Percentiles rank a stretch among this genome's conserved stretches.
phyloP scores from a whole-genome alignment of 1,140 invertebrate genomes.

The Campoletis sonorensis region DNA sequence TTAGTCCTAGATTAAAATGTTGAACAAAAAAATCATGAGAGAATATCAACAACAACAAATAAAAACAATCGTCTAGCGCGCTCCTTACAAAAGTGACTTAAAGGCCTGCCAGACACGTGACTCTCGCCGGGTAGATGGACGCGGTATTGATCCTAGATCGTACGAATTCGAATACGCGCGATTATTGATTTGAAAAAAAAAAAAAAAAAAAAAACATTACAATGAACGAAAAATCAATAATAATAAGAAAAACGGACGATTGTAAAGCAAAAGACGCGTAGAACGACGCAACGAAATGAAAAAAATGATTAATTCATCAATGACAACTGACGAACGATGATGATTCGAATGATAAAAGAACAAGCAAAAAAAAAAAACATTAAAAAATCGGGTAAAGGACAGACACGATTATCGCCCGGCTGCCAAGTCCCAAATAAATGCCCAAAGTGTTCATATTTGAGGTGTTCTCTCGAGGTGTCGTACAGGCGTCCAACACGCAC shows the following conservation, averaged over 20 bases:
- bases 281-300: not conserved
- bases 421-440: conserved; percentile 68
- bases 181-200: too few species aligned
- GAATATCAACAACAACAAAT: conserved; percentile 32
- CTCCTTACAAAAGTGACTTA: conserved; percentile 59
- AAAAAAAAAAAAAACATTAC: not conserved
- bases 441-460: conserved; percentile 74
- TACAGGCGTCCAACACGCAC: conserved; percentile 58
- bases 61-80: conserved; percentile 36
- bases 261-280: conserved; percentile 1
- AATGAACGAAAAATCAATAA: not conserved
- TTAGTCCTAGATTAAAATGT: conserved; percentile 41
- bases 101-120: conserved; percentile 61
- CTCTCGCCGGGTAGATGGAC: conserved; percentile 43
- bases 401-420: conserved; percentile 56
- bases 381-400: conserved; percentile 8
- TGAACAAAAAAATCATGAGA: conserved; percentile 24
- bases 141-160: conserved; percentile 37
- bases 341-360: not conserved
- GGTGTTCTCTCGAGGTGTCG: conserved; percentile 64
- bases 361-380: conserved; percentile 20
- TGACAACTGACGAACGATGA: not conserved
- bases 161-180: not conserved
- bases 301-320: not conserved
- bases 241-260: conserved; percentile 1